phyloP scores from a whole-genome alignment of 2,113 vertebrate genomes.

The Corythoichthys haematopterus region DNA sequence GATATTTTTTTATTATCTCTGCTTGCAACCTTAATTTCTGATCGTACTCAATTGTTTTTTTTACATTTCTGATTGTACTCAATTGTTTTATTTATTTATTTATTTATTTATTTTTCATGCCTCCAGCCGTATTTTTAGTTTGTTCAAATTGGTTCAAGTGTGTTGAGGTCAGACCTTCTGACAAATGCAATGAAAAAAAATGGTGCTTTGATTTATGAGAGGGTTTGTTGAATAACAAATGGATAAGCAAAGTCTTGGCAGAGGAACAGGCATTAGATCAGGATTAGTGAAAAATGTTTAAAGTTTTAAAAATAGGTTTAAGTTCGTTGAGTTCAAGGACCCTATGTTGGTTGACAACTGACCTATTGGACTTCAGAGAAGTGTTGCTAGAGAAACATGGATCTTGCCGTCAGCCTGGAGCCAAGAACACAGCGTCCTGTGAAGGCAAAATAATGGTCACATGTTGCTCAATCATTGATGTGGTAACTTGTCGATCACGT shows the following conservation, averaged over 20 bases:
- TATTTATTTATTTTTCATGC: background rate
- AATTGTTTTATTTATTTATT: background rate
- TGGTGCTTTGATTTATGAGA: background rate
- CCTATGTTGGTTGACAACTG: background rate
- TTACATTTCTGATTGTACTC: background rate
- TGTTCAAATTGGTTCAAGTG: background rate
- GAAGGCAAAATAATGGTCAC: conserved; percentile 54
- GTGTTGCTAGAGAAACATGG: conserved; percentile 1
- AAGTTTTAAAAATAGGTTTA: background rate
- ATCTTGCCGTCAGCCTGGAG: conserved; percentile 34
- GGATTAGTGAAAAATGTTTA: background rate
- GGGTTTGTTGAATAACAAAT: background rate
- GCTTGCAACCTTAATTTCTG: background rate
- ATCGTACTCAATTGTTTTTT: background rate
- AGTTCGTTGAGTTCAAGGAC: background rate
- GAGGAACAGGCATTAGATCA: background rate
- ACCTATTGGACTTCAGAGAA: background rate
- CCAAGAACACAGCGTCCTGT: conserved; percentile 7
- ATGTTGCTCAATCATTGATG: background rate
- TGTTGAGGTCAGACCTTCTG: background rate
- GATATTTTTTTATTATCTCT: no score
- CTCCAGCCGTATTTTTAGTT: background rate
- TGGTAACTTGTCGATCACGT: background rate
- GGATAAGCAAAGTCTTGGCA: no score
- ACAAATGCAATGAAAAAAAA: background rate